These are phyloP conservation scores for Matsumurasca onukii DNA, from an alignment of 1,140 invertebrate genomes.

Conservation along the genomic window DNA sequence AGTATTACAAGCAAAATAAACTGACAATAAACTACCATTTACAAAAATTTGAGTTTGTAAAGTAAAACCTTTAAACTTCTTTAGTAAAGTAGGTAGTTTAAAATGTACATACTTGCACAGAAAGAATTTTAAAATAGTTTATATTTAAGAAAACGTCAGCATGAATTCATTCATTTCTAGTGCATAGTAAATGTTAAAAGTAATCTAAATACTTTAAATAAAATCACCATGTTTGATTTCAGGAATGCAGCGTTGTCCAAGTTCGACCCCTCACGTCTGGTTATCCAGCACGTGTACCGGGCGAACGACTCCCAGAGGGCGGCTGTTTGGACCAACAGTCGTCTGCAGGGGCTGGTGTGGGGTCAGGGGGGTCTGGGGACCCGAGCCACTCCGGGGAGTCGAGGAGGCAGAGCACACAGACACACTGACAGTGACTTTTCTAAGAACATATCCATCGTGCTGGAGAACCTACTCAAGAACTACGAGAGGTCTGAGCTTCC, in stretches of 20 bases:
- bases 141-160: no score
- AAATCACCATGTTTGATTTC: neutral
- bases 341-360: neutral
- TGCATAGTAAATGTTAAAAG: no score
- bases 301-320: neutral
- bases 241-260: constrained; percentile 1
- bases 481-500: constrained; percentile 90
- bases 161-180: no score
- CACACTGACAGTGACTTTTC: constrained; percentile 20
- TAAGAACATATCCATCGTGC: constrained; percentile 74
- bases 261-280: constrained; percentile 3
- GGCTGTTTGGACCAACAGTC: constrained; percentile 15
- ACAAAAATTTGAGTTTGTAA: no score
- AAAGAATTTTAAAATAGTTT: no score
- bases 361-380: neutral
- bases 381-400: neutral
- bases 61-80: no score
- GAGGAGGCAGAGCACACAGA: neutral
- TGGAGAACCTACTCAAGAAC: constrained; percentile 84
- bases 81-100: no score
- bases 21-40: no score
- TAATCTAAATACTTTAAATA: neutral
- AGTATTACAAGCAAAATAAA: no score
- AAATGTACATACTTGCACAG: no score
- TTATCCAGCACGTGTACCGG: constrained; percentile 16